These are phyloP conservation scores for Clarias magur DNA, from an alignment of 2,113 vertebrate genomes.

Conservation along the genomic window DNA sequence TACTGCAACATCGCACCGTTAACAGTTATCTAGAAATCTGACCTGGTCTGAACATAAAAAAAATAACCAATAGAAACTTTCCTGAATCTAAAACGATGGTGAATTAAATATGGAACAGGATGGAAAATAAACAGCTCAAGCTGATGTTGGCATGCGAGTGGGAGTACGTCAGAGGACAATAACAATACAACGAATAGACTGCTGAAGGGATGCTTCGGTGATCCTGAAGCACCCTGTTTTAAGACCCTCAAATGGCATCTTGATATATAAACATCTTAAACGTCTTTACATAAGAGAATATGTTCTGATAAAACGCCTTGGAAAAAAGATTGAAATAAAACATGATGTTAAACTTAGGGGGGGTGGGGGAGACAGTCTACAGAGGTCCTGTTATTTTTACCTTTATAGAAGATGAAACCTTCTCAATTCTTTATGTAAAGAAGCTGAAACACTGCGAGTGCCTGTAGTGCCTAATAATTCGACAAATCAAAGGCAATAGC, in stretches of 20 bases:
- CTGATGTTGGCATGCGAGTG: neutral
- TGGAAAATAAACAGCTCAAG: neutral
- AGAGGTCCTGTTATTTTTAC: neutral
- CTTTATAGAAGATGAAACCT: neutral
- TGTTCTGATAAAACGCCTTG: neutral
- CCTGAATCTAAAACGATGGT: neutral
- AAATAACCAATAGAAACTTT: too few relatives aligned
- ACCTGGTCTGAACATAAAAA: neutral
- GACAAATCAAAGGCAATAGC: neutral
- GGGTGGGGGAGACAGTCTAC: neutral
- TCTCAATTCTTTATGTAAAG: neutral
- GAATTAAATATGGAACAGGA: neutral
- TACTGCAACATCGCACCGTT: neutral
- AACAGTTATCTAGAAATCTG: neutral
- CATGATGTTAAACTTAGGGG: neutral
- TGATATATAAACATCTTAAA: neutral
- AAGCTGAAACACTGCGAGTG: neutral
- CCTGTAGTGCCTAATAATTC: neutral
- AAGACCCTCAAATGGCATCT: neutral
- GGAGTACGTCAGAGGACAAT: neutral
- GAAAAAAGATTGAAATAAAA: neutral
- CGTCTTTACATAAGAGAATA: neutral
- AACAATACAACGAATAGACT: neutral
- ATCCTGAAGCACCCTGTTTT: neutral
- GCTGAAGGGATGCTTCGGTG: neutral